These are phyloP conservation scores for Plecturocebus donacophilus DNA, from an alignment of 2,113 vertebrate species.

Conservation along the genomic window DNA sequence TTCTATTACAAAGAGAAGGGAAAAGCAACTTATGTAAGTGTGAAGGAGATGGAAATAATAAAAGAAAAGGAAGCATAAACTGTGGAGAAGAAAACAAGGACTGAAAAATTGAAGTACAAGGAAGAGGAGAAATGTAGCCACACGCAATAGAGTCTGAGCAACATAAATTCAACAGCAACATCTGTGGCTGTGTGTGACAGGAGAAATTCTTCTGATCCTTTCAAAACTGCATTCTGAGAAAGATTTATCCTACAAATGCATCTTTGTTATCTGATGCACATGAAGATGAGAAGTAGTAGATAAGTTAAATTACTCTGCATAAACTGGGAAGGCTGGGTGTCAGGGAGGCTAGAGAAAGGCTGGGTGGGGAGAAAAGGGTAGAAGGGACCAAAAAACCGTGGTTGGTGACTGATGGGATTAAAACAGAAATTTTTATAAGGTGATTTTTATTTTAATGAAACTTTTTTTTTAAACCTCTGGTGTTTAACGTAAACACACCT, in stretches of 20 bases:
- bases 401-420: not conserved
- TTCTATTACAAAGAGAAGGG: not conserved
- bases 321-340: not conserved
- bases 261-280: not conserved
- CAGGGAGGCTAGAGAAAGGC: not conserved
- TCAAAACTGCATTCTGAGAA: not conserved
- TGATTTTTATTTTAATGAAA: conserved; percentile 9
- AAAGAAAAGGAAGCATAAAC: not conserved
- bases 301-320: not conserved
- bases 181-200: not conserved
- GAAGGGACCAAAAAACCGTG: not conserved
- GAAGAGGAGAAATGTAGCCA: not conserved
- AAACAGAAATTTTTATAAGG: not conserved
- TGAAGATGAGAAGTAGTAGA: not conserved
- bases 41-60: not conserved
- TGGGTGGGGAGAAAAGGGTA: not conserved
- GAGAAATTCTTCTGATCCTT: not conserved
- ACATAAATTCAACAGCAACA: not conserved
- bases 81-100: not conserved
- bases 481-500: not conserved
- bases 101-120: not conserved
- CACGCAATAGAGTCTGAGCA: not conserved
- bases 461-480: not conserved
- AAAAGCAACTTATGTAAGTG: not conserved
- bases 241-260: not conserved